Evolutionary conservation across 2,113 vertebrate species (phyloP).

Genomic region (Aldabrachelys gigantea): DNA sequence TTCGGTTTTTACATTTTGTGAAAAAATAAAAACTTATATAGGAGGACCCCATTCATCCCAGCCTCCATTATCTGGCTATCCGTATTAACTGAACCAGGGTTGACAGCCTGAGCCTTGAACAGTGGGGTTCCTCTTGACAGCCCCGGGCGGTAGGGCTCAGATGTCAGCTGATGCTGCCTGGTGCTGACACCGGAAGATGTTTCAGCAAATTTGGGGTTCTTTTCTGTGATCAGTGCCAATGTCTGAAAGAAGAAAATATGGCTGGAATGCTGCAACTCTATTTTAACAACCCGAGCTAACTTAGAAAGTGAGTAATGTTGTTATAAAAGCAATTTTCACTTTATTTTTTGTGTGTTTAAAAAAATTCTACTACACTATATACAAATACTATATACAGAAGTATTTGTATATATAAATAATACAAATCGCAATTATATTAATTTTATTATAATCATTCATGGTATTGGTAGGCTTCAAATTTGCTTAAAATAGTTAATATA

Average conservation of each 20-base stretch:
- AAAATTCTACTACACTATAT: background rate
- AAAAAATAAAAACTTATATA: background rate
- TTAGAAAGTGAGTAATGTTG: background rate
- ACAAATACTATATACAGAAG: background rate
- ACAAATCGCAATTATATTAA: background rate
- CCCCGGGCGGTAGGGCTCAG: too few species aligned
- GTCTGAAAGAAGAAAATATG: background rate
- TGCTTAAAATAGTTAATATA: background rate
- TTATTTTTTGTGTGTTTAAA: background rate
- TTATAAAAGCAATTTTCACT: background rate
- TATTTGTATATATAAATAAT: background rate
- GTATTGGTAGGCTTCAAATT: background rate
- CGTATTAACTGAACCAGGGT: background rate
- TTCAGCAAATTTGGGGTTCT: background rate
- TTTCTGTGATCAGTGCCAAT: background rate
- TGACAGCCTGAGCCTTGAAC: background rate
- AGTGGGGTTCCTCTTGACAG: too few species aligned
- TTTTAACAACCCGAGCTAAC: background rate
- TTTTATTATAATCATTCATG: background rate
- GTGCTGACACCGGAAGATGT: background rate
- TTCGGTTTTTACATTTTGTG: background rate
- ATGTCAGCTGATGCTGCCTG: too few species aligned
- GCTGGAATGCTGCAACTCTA: background rate
- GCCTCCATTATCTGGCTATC: background rate
- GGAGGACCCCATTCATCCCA: background rate